Evolutionary conservation across 2,113 vertebrate genomes (phyloP), one percentile per base, ranked within the genome.

Genomic region (Spea bombifrons): DNA sequence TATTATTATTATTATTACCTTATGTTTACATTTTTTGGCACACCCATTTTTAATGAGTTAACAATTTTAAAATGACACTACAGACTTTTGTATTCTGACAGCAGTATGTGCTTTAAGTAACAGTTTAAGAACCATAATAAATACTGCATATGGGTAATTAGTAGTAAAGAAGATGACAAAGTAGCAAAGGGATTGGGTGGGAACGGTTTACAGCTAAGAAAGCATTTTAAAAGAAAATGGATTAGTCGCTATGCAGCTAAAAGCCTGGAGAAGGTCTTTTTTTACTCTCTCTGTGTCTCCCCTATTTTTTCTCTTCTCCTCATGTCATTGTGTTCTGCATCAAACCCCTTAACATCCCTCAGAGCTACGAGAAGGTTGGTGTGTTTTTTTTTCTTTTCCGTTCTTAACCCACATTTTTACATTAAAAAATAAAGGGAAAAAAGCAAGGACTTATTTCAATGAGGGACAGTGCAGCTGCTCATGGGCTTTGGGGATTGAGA

Each of bases 311-410:
- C 95, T 98, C 96, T 97, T 94, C 93, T 97, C 94, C 96, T 96
- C 97, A 98, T 98, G 97, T 99, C 97, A 99, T 99, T 99, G 97
- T 99, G 96, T 98, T 97, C 96, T 92, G 97, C 97, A 99, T 99
- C 97, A 96, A 99, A 93, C 87, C 95, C 96, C 94, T 96, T 98
- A 95, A 96, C 97, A 98, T 98, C 95, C 97, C 97, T 96, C 97
- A 99, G 97, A 98, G 95, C 97, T 98, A 95, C 97, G 97, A 99
- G 97, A 99, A 99, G 97, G 97, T 98, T 98, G 97, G 97, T 99
- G 97, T 99, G 96, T 95, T 96, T 97, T 98, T 97, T 98, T 98
- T 96, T 95, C 96, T 98, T 98, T 97, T 95, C 96, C 96, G 98
- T 99, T 98, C 96, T 97, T 97, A 94, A 97, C 96, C 96, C 96